Conservation (phyloP, 1,140 invertebrate genomes). For the Drosophila teissieri region DNA sequence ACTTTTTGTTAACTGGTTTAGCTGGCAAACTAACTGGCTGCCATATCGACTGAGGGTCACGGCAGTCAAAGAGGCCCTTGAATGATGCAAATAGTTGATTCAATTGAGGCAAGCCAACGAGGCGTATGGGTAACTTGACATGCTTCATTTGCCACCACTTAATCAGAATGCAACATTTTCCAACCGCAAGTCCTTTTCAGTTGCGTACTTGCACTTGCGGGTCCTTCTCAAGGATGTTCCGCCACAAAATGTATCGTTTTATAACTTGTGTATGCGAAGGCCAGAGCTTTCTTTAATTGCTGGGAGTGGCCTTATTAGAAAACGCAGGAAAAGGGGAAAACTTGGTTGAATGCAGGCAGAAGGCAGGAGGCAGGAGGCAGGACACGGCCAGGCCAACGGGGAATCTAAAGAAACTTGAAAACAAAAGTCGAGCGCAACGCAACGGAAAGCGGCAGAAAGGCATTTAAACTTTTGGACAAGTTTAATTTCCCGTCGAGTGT, state of each 20-base stretch:
- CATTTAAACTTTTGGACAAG: constrained; percentile 81
- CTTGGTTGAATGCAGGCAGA: not conserved
- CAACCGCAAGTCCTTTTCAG: constrained; percentile 9
- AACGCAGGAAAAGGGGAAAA: constrained; percentile 29
- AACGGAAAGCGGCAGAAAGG: constrained; percentile 74
- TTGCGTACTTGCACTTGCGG: constrained; percentile 1
- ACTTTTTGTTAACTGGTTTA: not conserved
- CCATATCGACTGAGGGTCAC: constrained; percentile 1
- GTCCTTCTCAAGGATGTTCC: not conserved
- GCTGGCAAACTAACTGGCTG: not conserved
- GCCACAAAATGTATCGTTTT: constrained; percentile 28
- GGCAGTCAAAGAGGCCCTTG: constrained; percentile 3
- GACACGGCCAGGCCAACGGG: constrained; percentile 29
- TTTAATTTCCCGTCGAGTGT: constrained; percentile 78
- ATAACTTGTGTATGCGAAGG: constrained; percentile 21
- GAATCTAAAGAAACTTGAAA: constrained; percentile 52
- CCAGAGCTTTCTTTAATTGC: constrained; percentile 69
- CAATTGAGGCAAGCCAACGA: constrained; percentile 30
- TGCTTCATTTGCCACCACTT: constrained; percentile 55
- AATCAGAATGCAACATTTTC: constrained; percentile 22
- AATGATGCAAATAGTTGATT: constrained; percentile 1
- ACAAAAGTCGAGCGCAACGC: constrained; percentile 72
- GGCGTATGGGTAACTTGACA: constrained; percentile 62
- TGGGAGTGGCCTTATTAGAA: constrained; percentile 62
- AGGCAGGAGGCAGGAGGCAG: constrained; percentile 1